phyloP scores from a whole-genome alignment of 2,113 vertebrate species.

The Aspidoscelis tigris region DNA sequence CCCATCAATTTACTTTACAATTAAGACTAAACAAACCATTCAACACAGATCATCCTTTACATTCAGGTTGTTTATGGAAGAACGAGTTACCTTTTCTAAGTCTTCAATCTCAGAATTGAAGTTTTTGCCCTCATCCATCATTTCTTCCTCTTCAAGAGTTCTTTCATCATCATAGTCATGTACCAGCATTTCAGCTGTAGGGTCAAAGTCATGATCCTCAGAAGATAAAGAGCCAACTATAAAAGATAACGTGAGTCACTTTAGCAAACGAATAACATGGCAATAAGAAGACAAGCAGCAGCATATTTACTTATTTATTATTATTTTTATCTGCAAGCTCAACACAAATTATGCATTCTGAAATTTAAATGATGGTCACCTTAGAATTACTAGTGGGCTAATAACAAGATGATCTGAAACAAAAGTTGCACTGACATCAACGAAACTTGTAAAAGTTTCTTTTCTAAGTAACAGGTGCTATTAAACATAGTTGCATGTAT shows the following conservation, averaged over 20 bases:
- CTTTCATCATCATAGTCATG: slow-evolving; percentile 96
- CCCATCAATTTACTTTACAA: background rate
- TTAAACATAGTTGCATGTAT: background rate
- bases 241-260: slow-evolving; percentile 52
- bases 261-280: slow-evolving; percentile 9
- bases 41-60: background rate
- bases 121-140: slow-evolving; percentile 90
- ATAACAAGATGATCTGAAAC: slow-evolving; percentile 1
- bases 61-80: accelerated
- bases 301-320: background rate
- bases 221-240: slow-evolving; percentile 97
- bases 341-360: background rate
- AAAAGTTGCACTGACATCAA: background rate
- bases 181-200: slow-evolving; percentile 97
- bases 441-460: background rate
- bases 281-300: slow-evolving; percentile 17
- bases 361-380: background rate
- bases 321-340: accelerated
- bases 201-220: slow-evolving; percentile 99
- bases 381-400: background rate
- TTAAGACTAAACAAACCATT: background rate
- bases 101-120: slow-evolving; percentile 95
- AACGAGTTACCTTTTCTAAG: slow-evolving; percentile 89
- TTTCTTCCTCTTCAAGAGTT: slow-evolving; percentile 96
- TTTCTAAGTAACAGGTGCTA: background rate